These are phyloP conservation scores for Tyrophagus putrescentiae DNA, from an alignment of 1,140 invertebrate species.

Conservation along the genomic window DNA sequence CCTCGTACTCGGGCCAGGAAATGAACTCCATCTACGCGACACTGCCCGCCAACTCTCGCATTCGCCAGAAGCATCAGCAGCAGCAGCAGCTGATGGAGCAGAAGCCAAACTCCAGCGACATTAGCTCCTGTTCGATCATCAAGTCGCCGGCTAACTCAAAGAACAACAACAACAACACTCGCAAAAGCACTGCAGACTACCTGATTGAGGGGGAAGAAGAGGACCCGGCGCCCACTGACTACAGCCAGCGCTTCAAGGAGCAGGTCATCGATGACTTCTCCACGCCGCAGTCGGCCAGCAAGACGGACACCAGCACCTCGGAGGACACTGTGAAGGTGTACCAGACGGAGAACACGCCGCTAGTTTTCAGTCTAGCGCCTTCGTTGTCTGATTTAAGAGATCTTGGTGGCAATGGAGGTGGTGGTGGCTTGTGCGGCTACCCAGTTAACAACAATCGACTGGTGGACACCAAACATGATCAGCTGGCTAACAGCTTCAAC, in stretches of 20 bases:
- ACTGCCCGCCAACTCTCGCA: slow-evolving; percentile 8
- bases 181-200: too few species aligned
- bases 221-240: slow-evolving; percentile 20
- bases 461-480: too few species aligned
- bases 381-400: slow-evolving; percentile 68
- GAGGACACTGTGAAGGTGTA: slow-evolving; percentile 79
- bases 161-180: too few species aligned
- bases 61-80: too few species aligned
- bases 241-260: slow-evolving; percentile 19
- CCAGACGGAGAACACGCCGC: slow-evolving; percentile 77
- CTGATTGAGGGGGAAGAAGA: neutral
- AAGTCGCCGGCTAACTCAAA: too few species aligned
- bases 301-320: slow-evolving; percentile 30
- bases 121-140: slow-evolving; percentile 5
- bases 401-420: too few species aligned
- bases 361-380: slow-evolving; percentile 72
- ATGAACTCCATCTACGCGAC: slow-evolving; percentile 5
- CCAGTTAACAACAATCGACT: too few species aligned
- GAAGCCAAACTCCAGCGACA: neutral
- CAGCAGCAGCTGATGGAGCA: too few species aligned
- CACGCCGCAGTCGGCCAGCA: neutral
- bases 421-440: too few species aligned
- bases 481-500: too few species aligned
- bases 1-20: neutral
- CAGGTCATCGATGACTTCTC: slow-evolving; percentile 8